Conservation (phyloP, 1,140 invertebrate species). For the Scaptomyza montana region DNA sequence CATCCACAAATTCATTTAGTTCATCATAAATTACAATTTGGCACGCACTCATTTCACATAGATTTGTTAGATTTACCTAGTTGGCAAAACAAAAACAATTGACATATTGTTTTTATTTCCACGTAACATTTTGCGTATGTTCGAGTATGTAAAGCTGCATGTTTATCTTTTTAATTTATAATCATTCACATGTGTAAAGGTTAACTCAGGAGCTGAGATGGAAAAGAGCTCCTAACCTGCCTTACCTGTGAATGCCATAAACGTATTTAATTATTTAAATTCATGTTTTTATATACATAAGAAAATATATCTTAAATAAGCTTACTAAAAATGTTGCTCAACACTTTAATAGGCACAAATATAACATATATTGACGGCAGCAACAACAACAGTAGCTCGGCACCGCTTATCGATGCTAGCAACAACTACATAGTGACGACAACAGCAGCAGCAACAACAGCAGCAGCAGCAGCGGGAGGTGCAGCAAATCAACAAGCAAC, state of each 20-base stretch:
- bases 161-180: slow-evolving; percentile 17
- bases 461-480: slow-evolving; percentile 20
- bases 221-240: not conserved
- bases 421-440: slow-evolving; percentile 76
- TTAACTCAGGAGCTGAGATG: not conserved
- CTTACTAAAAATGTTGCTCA: slow-evolving; percentile 1
- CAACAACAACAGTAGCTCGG: slow-evolving; percentile 41
- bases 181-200: not conserved
- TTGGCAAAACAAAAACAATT: slow-evolving; percentile 18
- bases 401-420: slow-evolving; percentile 64
- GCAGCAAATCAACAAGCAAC: slow-evolving; percentile 27
- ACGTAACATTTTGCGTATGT: slow-evolving; percentile 17
- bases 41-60: slow-evolving; percentile 60
- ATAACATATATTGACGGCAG: slow-evolving; percentile 73
- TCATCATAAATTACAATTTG: slow-evolving; percentile 56
- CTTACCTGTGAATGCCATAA: slow-evolving; percentile 6
- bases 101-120: slow-evolving; percentile 26
- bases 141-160: slow-evolving; percentile 51
- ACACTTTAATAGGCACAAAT: slow-evolving; percentile 49
- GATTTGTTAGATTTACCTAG: slow-evolving; percentile 64
- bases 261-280: slow-evolving; percentile 13
- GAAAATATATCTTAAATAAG: not conserved
- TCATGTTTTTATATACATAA: not conserved
- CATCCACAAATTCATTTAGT: slow-evolving; percentile 43
- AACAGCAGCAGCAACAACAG: slow-evolving; percentile 38